Evolutionary conservation across 1,140 invertebrate genomes (phyloP), one percentile per base, ranked within the genome.

Genomic region (Diorhabda carinulata): DNA sequence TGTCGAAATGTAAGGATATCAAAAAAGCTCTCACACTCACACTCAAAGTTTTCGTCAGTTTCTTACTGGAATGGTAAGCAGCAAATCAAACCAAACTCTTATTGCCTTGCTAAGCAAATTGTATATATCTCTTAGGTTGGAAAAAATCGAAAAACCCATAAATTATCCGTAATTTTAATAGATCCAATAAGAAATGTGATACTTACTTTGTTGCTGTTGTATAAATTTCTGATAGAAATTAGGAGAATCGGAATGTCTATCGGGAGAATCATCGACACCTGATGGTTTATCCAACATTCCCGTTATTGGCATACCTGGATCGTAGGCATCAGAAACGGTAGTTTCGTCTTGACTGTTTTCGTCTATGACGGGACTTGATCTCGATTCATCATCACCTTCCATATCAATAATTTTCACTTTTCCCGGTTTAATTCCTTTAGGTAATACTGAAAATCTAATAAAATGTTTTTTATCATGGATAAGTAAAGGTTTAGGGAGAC

Each of bases 401-500:
- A 94, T 93, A 64, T 89, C 87, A 3, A 83, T 81, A 40, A 93
- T 90, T 69, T 83, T 84, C 0, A 92, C 84, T 66, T 86, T 84
- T 0, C 92, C 91, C 1, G 90, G 88, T 59, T 84, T 84, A 3
- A 92, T 83, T 42, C 91, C 89, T 63, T 89, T 87, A 0, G 95
- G 92, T 63, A 96, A 82, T 0, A 91, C 90, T 0, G 91, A 87
- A 71, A 97, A 89, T 45, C 93, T 84, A 40, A 98, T 87, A 74
- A 92, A 95, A 81, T 95, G 92, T 72, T 91, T 91, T 69, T 89
- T 88, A 25, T 89, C 90, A 41, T 89, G 87, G 43, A 97, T 85
- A 63, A 91, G 86, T 64, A 97, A 90, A 2, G 94, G 90, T 77
- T 95, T 94, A 0, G 96, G 95, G 57, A 97, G 84, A 6, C 95